Evolutionary conservation across 1,140 invertebrate genomes (phyloP).

Genomic region (Anastatus disparis): DNA sequence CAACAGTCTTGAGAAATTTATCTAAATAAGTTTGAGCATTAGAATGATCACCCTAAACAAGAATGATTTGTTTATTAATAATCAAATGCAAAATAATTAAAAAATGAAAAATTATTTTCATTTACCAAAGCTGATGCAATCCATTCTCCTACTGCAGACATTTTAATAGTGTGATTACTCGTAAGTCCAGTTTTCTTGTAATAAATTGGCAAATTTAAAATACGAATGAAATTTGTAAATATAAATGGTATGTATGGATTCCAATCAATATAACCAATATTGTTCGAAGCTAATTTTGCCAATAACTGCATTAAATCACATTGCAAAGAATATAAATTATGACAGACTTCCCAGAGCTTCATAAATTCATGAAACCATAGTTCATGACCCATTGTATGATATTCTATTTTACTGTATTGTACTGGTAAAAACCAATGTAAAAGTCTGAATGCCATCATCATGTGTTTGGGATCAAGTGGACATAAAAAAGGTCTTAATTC

Average conservation of each 20-base stretch:
- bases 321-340: constrained; percentile 79
- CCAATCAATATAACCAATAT: constrained; percentile 90
- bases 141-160: constrained; percentile 69
- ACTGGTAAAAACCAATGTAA: constrained; percentile 84
- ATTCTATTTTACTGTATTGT: constrained; percentile 70
- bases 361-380: constrained; percentile 89
- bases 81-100: not conserved
- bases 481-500: constrained; percentile 82
- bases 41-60: constrained; percentile 67
- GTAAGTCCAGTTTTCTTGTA: constrained; percentile 71
- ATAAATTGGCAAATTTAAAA: constrained; percentile 82
- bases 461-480: constrained; percentile 72
- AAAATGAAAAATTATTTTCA: not conserved
- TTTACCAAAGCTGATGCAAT: constrained; percentile 57
- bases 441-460: constrained; percentile 71
- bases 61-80: constrained; percentile 3
- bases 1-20: constrained; percentile 83
- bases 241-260: constrained; percentile 82
- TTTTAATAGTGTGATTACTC: constrained; percentile 67
- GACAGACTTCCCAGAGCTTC: constrained; percentile 78
- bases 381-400: constrained; percentile 74
- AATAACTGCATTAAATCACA: constrained; percentile 78
- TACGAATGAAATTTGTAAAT: constrained; percentile 81
- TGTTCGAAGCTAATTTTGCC: constrained; percentile 76
- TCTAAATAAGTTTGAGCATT: constrained; percentile 78